Conservation (phyloP, 1,140 invertebrate species). For the Neoseiulus cucumeris region DNA sequence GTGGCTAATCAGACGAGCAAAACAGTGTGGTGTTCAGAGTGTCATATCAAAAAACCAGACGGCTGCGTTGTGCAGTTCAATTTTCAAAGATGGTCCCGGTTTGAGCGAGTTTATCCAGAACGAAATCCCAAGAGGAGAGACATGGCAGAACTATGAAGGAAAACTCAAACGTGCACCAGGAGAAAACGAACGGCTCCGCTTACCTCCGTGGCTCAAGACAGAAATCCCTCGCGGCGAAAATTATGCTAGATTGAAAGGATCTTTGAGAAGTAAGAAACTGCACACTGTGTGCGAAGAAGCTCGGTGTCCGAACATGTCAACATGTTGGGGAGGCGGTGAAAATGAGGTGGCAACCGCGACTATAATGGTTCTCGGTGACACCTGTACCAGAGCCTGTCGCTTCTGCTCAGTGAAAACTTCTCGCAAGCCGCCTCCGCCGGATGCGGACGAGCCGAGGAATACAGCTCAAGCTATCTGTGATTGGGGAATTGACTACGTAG, state of each 20-base stretch:
- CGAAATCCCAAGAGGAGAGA: constrained; percentile 23
- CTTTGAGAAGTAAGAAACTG: constrained; percentile 65
- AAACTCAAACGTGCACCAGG: constrained; percentile 65
- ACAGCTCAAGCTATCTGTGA: constrained; percentile 74
- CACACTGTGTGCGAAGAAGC: constrained; percentile 96
- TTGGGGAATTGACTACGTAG: constrained; percentile 94
- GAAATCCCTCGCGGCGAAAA: constrained; percentile 66
- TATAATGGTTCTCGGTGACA: constrained; percentile 65
- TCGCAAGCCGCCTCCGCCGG: constrained; percentile 63
- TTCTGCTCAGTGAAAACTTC: constrained; percentile 99
- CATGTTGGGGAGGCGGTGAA: constrained; percentile 78
- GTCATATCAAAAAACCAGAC: too few species aligned
- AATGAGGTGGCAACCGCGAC: constrained; percentile 37
- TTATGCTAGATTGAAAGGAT: constrained; percentile 55
- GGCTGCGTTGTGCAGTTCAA: too few species aligned
- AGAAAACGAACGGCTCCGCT: constrained; percentile 43
- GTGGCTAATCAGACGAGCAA: too few species aligned
- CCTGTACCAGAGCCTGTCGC: constrained; percentile 63
- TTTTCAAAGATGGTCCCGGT: too few species aligned
- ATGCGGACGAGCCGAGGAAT: constrained; percentile 74
- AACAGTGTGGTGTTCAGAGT: too few species aligned
- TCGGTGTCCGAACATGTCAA: constrained; percentile 94
- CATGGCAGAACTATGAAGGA: constrained; percentile 35
- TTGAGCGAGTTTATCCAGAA: too few species aligned
- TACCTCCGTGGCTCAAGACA: constrained; percentile 93